Base-by-base conservation (phyloP, 2,888 invertebrate species). In the Eudasyphora cyanicolor region DNA sequence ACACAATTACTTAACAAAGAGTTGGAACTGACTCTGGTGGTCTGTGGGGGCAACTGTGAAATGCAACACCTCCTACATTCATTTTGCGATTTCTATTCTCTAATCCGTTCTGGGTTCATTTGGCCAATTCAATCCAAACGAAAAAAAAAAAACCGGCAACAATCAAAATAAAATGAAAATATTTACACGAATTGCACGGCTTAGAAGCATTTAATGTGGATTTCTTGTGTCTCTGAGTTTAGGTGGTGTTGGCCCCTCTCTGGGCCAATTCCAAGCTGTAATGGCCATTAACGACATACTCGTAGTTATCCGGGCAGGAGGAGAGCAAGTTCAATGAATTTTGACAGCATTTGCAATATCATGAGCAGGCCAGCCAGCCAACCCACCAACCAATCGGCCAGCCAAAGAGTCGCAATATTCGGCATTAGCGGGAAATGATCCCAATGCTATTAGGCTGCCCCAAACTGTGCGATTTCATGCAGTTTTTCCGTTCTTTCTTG, bases 61-160 rank as follows among this genome's bases (percentile, higher is more conserved):
- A 81, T 81, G 76, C 84, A 84, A 84, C 84, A 84, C 84, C 84
- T 81, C 84, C 84, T 84, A 84, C 84, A 73, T 78, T 42, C 71
- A 73, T 57, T 35, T 49, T 76, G 51, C 67, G 67, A 42, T 38
- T 71, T 38, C 62, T 73, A 17, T 71, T 67, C 19, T 29, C 54
- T 42, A 38, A 24, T 42, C 42, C n/a, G 35, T 54, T 54, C 21
- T 60, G 21, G 49, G 45, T 49, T 54, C 21, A 10, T 60, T n/a
- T 60, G 60, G 17, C 27, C 57, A 29, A 45, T 5, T 6, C 12
- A 45, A 5, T 45, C 38, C 38, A 38, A 38, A 27, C 54, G 21
- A 6, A 12, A 5, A 38, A 27, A 19, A 19, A 6, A 12, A 5
- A 17, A 57, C 12, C 57, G 21, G 14, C 57, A 17, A 57, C 64